Evolutionary conservation across 2,797 vertebrate genomes (phyloP).

Genomic region (Rhynchotus rufescens): DNA sequence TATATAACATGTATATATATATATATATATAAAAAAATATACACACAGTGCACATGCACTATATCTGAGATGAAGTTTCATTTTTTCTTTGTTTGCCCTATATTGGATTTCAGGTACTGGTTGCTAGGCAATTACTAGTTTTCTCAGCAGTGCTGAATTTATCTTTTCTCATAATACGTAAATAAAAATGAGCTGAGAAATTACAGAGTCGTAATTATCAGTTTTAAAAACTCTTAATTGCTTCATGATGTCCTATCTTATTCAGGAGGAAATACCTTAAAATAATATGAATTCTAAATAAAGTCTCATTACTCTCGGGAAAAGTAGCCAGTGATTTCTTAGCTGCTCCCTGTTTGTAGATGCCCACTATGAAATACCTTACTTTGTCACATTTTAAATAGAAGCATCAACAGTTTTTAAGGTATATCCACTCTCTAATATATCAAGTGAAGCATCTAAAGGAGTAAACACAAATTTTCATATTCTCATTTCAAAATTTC

Average conservation of each 20-base stretch:
- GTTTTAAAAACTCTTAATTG: background rate
- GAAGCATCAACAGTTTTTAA: background rate
- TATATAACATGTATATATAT: background rate
- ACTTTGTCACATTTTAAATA: background rate
- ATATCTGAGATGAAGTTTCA: background rate
- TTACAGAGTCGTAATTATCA: constrained; percentile 6
- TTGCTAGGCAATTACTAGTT: constrained; percentile 26
- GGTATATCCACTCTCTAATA: background rate
- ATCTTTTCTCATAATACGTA: background rate
- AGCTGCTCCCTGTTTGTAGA: background rate
- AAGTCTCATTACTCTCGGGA: background rate
- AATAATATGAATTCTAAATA: background rate
- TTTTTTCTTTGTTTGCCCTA: background rate
- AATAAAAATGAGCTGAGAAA: constrained; percentile 5
- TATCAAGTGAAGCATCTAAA: background rate
- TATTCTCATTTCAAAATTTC: background rate
- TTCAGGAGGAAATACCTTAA: background rate
- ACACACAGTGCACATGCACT: background rate
- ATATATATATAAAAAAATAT: background rate
- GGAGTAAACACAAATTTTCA: background rate
- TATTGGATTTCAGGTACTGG: background rate
- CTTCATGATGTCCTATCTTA: background rate
- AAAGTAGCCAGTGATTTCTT: background rate
- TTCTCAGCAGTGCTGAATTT: background rate
- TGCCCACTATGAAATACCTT: background rate